Evolutionary conservation across 2,888 invertebrate species (phyloP), one percentile per base, ranked within the genome.

Genomic region (Agrotis exclamationis): DNA sequence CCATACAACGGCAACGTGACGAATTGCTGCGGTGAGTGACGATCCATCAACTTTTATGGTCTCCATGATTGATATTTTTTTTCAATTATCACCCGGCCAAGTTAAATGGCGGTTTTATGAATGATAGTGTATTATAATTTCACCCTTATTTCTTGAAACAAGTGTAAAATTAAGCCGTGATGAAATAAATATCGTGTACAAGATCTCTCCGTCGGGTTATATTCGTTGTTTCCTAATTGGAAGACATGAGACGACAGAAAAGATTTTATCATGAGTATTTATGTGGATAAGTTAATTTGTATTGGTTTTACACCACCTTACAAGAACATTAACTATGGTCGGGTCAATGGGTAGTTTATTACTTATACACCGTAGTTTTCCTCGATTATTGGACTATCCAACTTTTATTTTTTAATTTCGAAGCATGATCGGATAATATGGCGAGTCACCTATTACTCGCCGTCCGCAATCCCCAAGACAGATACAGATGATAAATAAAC

Each of bases 21-120:
- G 68, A 74, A 50, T 74, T 64, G 69, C 67, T 73, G 68, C 11
- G 44, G 59, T 51, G 70, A 63, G 57, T 51, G 59, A 47, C 74
- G 22, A 82, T 80, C 72, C 63, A 84, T 86, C 78, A 78, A 64
- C 6, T 59, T 82, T 69, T 67, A 77, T 63, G 28, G 54, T 9
- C 64, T 9, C n/a, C 70, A 54, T 69, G 60, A 72, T 76, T 58
- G 70, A 39, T 39, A 11, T 75, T 84, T 82, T 79, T 59, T 57
- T 24, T 72, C 75, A 82, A 76, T 84, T 80, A 85, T 62, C 62
- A 63, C 63, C 44, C 64, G 63, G 44, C 47, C n/a, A 58, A 59
- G 53, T 71, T 39, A 58, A 70, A 54, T 45, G 47, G 56, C 57
- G 66, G 59, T 76, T 70, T 84, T 72, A 70, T 79, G 76, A 85